Percentiles rank a stretch among this genome's conserved stretches.
These are phyloP conservation scores for Disparrhopalites patrizii DNA, from an alignment of 2,888 invertebrate species.

Conservation along the genomic window DNA sequence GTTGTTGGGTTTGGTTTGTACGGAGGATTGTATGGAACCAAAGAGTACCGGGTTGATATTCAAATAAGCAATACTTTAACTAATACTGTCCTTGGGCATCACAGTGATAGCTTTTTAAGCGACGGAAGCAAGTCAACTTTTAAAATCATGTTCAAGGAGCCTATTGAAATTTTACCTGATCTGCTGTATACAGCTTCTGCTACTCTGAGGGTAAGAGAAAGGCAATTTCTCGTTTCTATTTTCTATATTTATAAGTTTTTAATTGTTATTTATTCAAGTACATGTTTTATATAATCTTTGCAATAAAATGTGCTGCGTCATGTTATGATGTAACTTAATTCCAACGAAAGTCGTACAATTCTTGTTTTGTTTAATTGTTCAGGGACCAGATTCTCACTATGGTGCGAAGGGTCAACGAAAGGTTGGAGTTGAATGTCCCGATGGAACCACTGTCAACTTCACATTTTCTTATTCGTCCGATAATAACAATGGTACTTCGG, in stretches of 20 bases:
- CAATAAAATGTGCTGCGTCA: not conserved
- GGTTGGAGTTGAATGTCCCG: slow-evolving; percentile 69
- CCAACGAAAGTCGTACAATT: not conserved
- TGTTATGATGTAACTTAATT: not conserved
- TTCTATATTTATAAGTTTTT: not conserved
- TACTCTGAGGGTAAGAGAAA: slow-evolving; percentile 69
- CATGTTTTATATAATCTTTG: not conserved
- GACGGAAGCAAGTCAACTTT: slow-evolving; percentile 75
- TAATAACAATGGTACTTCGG: slow-evolving; percentile 79
- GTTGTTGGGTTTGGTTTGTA: slow-evolving; percentile 79
- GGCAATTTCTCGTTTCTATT: not conserved
- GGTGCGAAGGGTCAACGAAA: slow-evolving; percentile 74
- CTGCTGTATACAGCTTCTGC: slow-evolving; percentile 76
- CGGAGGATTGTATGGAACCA: slow-evolving; percentile 72
- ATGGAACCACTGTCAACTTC: slow-evolving; percentile 69
- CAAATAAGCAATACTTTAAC: slow-evolving; percentile 72
- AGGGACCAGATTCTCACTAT: slow-evolving; percentile 84
- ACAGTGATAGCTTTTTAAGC: slow-evolving; percentile 70
- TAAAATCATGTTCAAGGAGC: slow-evolving; percentile 76
- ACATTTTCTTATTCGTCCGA: slow-evolving; percentile 81
- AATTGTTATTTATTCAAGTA: not conserved
- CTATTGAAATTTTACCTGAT: slow-evolving; percentile 73
- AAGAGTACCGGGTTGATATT: slow-evolving; percentile 72
- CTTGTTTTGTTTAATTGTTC: slow-evolving; percentile 49
- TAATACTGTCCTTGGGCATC: slow-evolving; percentile 68